Percentiles rank a stretch among this genome's conserved stretches.
Conservation (phyloP, 2,797 vertebrate species). For the Cyclura pinguis region DNA sequence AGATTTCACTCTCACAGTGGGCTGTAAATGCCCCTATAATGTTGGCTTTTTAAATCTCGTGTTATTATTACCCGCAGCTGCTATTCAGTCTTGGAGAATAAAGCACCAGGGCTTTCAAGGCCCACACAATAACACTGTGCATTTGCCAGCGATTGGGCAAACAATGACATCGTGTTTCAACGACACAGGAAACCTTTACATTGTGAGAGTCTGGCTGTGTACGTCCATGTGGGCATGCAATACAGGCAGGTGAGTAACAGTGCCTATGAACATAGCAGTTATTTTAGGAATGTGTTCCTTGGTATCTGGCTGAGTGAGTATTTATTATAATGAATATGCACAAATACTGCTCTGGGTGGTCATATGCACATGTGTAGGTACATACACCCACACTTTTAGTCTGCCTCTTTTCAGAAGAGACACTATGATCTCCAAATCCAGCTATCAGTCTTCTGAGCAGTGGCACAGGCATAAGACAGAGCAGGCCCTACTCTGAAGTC, state of each 20-base stretch:
- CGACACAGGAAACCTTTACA: slow-evolving; percentile 71
- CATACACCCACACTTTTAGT: background rate
- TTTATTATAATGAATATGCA: slow-evolving; percentile 20
- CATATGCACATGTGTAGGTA: background rate
- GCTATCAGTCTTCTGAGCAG: background rate
- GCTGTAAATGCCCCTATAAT: slow-evolving; percentile 78
- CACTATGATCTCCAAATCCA: background rate
- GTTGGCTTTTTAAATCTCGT: slow-evolving; percentile 76
- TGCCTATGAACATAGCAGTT: background rate
- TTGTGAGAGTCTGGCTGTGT: slow-evolving; percentile 61
- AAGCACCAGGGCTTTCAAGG: slow-evolving; percentile 70
- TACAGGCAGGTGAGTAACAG: background rate
- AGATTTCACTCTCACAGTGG: slow-evolving; percentile 71
- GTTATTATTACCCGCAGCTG: slow-evolving; percentile 77
- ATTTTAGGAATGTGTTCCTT: slow-evolving; percentile 54
- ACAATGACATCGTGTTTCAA: slow-evolving; percentile 72
- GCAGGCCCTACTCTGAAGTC: background rate
- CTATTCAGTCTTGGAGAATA: slow-evolving; percentile 76
- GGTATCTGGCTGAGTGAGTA: accelerated
- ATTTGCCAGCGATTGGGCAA: slow-evolving; percentile 68
- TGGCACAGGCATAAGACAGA: background rate
- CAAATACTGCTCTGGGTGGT: background rate
- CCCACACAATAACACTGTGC: slow-evolving; percentile 71
- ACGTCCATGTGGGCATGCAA: slow-evolving; percentile 16
- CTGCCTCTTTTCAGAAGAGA: background rate